Percentiles rank a stretch among this genome's conserved stretches.
phyloP scores from a whole-genome alignment of 2,797 vertebrate genomes.

The Pipistrellus pipistrellus region DNA sequence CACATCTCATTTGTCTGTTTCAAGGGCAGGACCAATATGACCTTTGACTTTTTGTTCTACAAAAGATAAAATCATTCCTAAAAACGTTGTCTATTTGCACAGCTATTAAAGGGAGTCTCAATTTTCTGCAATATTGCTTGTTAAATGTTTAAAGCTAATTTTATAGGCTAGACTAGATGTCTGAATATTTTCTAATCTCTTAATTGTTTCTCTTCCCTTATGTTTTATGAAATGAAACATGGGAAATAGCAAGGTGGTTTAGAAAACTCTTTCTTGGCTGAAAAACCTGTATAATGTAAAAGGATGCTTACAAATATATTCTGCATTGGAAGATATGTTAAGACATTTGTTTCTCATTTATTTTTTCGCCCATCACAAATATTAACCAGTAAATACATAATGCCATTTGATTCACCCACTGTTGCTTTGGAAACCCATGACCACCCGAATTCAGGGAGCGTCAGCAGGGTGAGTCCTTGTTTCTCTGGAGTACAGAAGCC shows the following conservation, averaged over 20 bases:
- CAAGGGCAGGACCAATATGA: constrained; percentile 86
- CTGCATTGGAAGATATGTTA: constrained; percentile 11
- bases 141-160: constrained; percentile 79
- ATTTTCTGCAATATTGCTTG: constrained; percentile 70
- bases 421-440: constrained; percentile 26
- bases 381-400: constrained; percentile 22
- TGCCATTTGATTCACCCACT: neutral
- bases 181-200: constrained; percentile 57
- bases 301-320: neutral
- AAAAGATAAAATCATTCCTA: constrained; percentile 84
- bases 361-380: constrained; percentile 58
- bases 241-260: constrained; percentile 23
- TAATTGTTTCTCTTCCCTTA: constrained; percentile 46
- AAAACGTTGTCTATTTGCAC: constrained; percentile 76
- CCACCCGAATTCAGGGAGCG: neutral
- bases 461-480: neutral
- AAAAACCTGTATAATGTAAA: constrained; percentile 49
- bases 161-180: constrained; percentile 54
- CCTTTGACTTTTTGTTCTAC: constrained; percentile 86
- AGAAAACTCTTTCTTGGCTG: constrained; percentile 58
- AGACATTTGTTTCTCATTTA: neutral
- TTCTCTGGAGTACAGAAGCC: neutral
- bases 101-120: constrained; percentile 71
- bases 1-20: constrained; percentile 87
- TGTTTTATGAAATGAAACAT: neutral